Percentiles rank a stretch among this genome's conserved stretches.
These are phyloP conservation scores for Phylloscopus trochiloides DNA, from an alignment of 2,113 vertebrate genomes.

Conservation along the genomic window DNA sequence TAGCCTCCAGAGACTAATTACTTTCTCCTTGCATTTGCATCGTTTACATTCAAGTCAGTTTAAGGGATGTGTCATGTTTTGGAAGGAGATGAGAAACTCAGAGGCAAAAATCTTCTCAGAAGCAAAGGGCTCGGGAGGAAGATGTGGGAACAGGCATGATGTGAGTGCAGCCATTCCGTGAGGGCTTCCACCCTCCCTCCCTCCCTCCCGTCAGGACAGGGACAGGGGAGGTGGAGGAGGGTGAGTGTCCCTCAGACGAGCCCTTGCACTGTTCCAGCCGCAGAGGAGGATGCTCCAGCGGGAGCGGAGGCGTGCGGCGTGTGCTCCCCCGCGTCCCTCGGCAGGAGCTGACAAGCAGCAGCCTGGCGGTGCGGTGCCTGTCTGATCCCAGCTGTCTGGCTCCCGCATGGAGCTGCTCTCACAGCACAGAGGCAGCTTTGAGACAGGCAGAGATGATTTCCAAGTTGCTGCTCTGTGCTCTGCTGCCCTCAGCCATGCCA, in stretches of 20 bases:
- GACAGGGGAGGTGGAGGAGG: background rate
- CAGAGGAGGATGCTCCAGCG: background rate
- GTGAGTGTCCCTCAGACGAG: background rate
- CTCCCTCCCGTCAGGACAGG: background rate
- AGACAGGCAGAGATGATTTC: background rate
- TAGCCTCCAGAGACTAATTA: conserved; percentile 54
- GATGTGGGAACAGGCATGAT: rapidly evolving
- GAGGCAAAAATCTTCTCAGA: background rate
- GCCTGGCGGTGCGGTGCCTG: background rate
- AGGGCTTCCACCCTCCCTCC: background rate
- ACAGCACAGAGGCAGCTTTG: background rate
- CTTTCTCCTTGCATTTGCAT: conserved; percentile 1
- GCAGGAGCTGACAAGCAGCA: background rate
- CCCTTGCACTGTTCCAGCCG: rapidly evolving
- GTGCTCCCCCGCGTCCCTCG: background rate
- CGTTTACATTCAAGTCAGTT: background rate
- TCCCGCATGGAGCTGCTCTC: background rate
- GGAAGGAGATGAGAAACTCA: background rate
- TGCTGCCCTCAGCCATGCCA: background rate
- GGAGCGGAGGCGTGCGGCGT: background rate
- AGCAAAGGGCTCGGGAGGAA: background rate
- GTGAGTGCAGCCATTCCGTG: background rate
- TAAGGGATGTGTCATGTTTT: background rate
- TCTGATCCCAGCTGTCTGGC: background rate
- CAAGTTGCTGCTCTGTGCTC: background rate